Conservation (phyloP, 2,113 vertebrate genomes). For the Larimichthys polyactis region DNA sequence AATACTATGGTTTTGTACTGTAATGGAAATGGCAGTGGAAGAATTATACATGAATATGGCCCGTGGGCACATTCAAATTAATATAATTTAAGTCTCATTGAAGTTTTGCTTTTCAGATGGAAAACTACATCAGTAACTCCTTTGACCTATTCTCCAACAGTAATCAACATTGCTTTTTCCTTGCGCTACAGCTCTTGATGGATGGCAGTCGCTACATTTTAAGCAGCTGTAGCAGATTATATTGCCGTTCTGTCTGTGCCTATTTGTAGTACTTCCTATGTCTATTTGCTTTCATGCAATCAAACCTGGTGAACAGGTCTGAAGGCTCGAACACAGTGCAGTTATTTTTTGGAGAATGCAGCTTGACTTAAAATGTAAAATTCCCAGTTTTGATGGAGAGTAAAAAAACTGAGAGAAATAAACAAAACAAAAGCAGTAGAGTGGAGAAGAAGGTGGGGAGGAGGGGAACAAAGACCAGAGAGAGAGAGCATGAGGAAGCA, state of each 20-base stretch:
- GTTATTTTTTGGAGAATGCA: constrained; percentile 10
- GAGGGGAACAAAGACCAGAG: neutral
- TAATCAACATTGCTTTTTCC: constrained; percentile 12
- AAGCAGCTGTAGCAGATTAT: neutral
- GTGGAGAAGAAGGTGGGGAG: neutral
- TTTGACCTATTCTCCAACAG: constrained; percentile 23
- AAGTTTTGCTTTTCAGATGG: constrained; percentile 32
- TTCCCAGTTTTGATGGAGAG: constrained; percentile 21
- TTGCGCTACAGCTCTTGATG: neutral
- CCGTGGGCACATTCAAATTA: constrained; percentile 7
- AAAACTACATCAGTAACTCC: constrained; percentile 9
- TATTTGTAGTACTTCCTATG: neutral
- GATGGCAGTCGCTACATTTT: neutral
- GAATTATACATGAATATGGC: constrained; percentile 9
- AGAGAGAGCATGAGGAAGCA: neutral
- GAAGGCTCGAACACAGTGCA: neutral
- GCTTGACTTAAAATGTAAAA: constrained; percentile 45
- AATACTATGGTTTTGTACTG: constrained; percentile 24
- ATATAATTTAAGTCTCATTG: constrained; percentile 1
- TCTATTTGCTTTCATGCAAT: neutral
- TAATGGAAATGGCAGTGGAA: neutral
- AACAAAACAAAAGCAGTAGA: neutral
- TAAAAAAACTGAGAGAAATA: neutral
- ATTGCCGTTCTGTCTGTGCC: neutral
- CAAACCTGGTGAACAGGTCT: constrained; percentile 1